Conservation (phyloP, 2,797 vertebrate species). For the Scarus forsteni region DNA sequence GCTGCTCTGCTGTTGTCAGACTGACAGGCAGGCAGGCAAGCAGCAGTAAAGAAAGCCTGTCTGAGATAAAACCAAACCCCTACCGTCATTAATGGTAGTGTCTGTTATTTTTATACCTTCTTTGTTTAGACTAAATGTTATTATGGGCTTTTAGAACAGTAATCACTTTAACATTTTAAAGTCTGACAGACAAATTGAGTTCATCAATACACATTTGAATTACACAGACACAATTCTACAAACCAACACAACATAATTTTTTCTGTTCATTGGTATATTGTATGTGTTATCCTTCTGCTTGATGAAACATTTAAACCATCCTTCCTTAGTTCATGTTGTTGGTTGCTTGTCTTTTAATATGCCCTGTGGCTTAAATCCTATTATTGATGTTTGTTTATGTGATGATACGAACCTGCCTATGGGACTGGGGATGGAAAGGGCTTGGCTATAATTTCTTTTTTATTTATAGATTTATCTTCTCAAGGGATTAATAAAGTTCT, state of each 20-base stretch:
- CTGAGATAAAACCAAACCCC: conserved; percentile 32
- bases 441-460: too few species aligned
- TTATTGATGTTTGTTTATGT: too few species aligned
- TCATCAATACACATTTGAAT: conserved; percentile 7
- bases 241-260: not conserved
- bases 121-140: conserved; percentile 45
- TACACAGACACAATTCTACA: conserved; percentile 3
- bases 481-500: too few species aligned
- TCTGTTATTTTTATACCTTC: conserved; percentile 40
- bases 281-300: not conserved
- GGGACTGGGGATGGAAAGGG: too few species aligned
- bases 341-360: too few species aligned
- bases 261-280: not conserved
- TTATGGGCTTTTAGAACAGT: conserved; percentile 40
- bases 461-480: too few species aligned
- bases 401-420: too few species aligned
- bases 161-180: conserved; percentile 43
- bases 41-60: conserved; percentile 26
- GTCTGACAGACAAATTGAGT: conserved; percentile 1
- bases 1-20: conserved; percentile 30
- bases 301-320: too few species aligned
- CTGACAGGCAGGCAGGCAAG: conserved; percentile 27
- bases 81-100: conserved; percentile 47
- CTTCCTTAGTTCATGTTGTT: too few species aligned
- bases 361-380: too few species aligned